Evolutionary conservation across 2,113 vertebrate genomes (phyloP), one percentile per base, ranked within the genome.

Genomic region (Ranitomeya variabilis): DNA sequence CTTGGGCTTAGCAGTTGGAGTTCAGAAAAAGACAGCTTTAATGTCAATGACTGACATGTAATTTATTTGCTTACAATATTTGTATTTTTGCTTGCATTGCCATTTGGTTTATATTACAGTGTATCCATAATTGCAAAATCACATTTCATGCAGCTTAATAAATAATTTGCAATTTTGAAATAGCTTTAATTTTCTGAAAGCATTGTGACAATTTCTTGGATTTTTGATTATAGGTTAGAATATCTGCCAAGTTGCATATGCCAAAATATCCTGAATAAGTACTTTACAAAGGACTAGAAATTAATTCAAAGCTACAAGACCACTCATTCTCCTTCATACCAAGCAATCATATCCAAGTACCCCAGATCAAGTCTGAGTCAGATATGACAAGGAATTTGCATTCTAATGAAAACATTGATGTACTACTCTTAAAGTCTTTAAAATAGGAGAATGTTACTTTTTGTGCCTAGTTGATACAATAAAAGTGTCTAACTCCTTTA

Each of bases 21-120:
- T 94, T 95, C 93, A 90, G 93, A 93, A 94, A 91, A 92, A 94
- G 90, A 89, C 90, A 91, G 90, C 91, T 95, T 94, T 94, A 94
- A 94, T 93, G 93, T 93, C 93, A 93, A 37, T 95, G 92, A 95
- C 80, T 93, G 92, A 92, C 91, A 88, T 90, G 78, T 84, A 93
- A 92, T 90, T 93, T 93, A 76, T 88, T 92, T 94, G 92, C 93
- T 93, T 93, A 92, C 90, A 92, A 92, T 92, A 93, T 91, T 93
- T 91, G 90, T 91, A 76, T 82, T 88, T 92, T 89, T 5, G 85
- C 89, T 92, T 92, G 92, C 90, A 93, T 93, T 90, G 86, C 83
- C 89, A 92, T 95, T 94, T 93, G 86, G 80, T 90, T 91, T 90
- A 91, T 92, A 91, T 91, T 93, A 89, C 93, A 92, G 85, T 84